Percentiles rank a stretch among this genome's conserved stretches.
Conservation (phyloP, 2,113 vertebrate genomes). For the Phocoena phocoena region DNA sequence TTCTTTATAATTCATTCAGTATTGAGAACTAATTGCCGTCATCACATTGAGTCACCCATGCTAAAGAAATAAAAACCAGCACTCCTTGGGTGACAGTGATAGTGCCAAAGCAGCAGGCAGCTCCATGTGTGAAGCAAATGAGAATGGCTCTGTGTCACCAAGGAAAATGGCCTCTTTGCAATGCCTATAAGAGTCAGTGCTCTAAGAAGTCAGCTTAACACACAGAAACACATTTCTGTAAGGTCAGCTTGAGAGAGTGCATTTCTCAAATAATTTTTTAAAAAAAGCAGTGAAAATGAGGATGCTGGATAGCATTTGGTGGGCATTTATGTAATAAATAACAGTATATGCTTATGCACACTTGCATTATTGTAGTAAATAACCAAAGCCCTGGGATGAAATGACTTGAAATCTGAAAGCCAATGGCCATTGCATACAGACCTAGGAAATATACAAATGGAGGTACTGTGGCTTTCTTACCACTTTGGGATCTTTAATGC, state of each 20-base stretch:
- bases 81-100: not conserved
- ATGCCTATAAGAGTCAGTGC: not conserved
- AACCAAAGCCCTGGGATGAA: not conserved
- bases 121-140: not conserved
- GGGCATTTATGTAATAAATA: not conserved
- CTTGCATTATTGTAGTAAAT: not conserved
- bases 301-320: not conserved
- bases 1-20: constrained; percentile 49
- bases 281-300: not conserved
- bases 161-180: not conserved
- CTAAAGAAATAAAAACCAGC: not conserved
- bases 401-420: not conserved
- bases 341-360: not conserved
- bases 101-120: not conserved
- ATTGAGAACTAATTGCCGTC: constrained; percentile 62
- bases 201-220: not conserved
- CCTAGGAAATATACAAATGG: not conserved
- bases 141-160: not conserved
- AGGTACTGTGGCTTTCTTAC: not conserved
- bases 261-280: not conserved
- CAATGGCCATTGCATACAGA: not conserved
- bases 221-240: not conserved
- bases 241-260: not conserved
- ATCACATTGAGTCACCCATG: not conserved
- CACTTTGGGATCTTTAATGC: not conserved